Evolutionary conservation across 2,888 invertebrate species (phyloP), one percentile per base, ranked within the genome.

Genomic region (Chrysomela aeneicollis): DNA sequence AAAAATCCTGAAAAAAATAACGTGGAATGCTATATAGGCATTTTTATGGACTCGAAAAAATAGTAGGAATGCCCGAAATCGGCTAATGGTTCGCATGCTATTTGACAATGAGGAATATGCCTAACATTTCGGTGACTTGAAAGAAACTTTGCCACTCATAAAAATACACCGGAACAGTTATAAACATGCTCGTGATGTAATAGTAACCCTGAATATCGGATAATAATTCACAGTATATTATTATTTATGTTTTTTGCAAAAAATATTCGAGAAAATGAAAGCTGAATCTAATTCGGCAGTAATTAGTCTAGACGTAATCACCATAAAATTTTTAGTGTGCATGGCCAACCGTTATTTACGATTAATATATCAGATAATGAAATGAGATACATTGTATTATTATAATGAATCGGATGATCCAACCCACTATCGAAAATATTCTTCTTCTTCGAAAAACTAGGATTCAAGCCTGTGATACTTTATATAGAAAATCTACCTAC

Each of bases 301-400:
- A 63, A 61, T 64, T 62, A 67, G 66, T 69, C 64, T 67, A 64
- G 66, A 64, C 64, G 32, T 19, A 61, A 64, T 64, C 58, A 63
- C 52, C 61, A 59, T 68, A 66, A 67, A 65, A 52, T 54, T 62
- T 62, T 64, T 59, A 59, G 59, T 35, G 32, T n/a, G n/a, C n/a
- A n/a, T 26, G 30, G 21, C 49, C 57, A 57, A 58, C 37, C 26
- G 52, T 65, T 47, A 65, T 65, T 64, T 61, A 61, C 57, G 35
- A 26, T 22, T 21, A 64, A 50, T 55, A 52, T 32, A 32, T 57
- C 50, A 15, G 12, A 5, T 42, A 63, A 30, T 59, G 47, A 35
- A 26, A 18, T 17, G n/a, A 35, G 17, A 49, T 53, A 60, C 59
- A 30, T 55, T 54, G 54, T 59, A 37, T 17, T 53, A 58, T 58